Base-by-base conservation (phyloP, 2,113 vertebrate species). In the Stercorarius parasiticus region DNA sequence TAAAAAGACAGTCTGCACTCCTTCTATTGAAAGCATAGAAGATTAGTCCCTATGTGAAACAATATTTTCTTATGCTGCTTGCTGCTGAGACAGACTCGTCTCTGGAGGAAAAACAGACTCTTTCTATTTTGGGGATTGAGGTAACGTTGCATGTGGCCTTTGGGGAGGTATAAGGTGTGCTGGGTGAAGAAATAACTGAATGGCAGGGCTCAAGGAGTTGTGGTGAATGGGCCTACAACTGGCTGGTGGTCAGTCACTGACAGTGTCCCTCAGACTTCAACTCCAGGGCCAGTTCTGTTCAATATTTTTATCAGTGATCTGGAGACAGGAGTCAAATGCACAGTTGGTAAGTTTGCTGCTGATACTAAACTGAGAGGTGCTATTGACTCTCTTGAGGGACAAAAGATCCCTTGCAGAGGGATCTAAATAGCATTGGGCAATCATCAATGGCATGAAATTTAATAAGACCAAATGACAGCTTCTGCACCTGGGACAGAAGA, bases 81-180 rank as follows among this genome's bases (percentile, higher is more conserved):
- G 25, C 38, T 59, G 25, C 27, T 49, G 34, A 70, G 15, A 22
- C 13, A 58, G 18, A 27, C n/a, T 53, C 4, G 34, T 52, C 66
- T 47, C 25, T 42, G 47, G 19, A 17, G 8, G 8, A 55, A 55
- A 61, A 25, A 36, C 29, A 40, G 50, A 26, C 30, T 30, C 15
- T 36, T 59, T 34, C 49, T 53, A 6, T 65, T 52, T 42, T 23
- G 27, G 29, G 5, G 38, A 59, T 4, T 45, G 56, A 38, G 15
- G 29, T 30, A 77, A 77, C 15, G 38, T 34, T n/a, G 15, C 22
- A 26, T 9, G 11, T 52, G 17, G 27, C 74, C 36, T 10, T 22
- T 80, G 27, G 3, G 12, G 36, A 72, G 27, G 32, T 50, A 40
- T 5, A 38, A 0, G 2, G 15, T 34, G 22, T 1, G 0, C 58